Base-by-base conservation (phyloP, 2,797 vertebrate species). In the Rachycentron canadum region DNA sequence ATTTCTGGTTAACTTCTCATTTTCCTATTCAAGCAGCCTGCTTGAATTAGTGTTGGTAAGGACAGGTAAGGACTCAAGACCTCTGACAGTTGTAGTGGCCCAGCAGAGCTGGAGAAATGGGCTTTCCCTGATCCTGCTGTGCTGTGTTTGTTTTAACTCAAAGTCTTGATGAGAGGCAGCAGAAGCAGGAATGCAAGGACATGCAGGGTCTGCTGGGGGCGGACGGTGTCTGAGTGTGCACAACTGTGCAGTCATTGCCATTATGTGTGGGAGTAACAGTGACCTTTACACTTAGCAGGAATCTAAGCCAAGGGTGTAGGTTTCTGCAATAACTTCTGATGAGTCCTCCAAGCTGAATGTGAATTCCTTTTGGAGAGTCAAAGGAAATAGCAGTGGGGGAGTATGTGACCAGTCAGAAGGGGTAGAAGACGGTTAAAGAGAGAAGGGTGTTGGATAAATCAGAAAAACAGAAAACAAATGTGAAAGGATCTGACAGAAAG, bases 171-270 rank as follows among this genome's bases (percentile, higher is more conserved):
- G 88, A 90, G 74, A 88, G 72, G 72, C 77, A 78, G 83, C 65
- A 71, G 64, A 60, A 68, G 72, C 69, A 92, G 91, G 94, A 94
- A 95, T 95, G 94, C 62, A 78, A 10, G 81, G 82, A 84, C 57
- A 80, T 74, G 73, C 83, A 55, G 78, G 50, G 70, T 71, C 73
- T 83, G 82, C 87, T 90, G 76, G 59, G 83, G 78, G 60, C 11
- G 56, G 70, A 61, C 32, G 10, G 14, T 1, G 10, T 78, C 56
- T 84, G 68, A 69, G 41, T 28, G 41, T 50, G 62, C 26, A 67
- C 38, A 76, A 69, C 69, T 60, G 63, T 62, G 62, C 55, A 65
- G 71, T 38, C 70, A 14, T 63, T 38, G 61, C 69, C 36, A 58
- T 67, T 52, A 65, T 69, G 81, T 76, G 90, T 83, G 81, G 86